A percentile compares a stretch with the other conserved stretches of the same genome.
Evolutionary conservation across 2,797 vertebrate species (phyloP).

Genomic region (Phyllotis vaccarum): DNA sequence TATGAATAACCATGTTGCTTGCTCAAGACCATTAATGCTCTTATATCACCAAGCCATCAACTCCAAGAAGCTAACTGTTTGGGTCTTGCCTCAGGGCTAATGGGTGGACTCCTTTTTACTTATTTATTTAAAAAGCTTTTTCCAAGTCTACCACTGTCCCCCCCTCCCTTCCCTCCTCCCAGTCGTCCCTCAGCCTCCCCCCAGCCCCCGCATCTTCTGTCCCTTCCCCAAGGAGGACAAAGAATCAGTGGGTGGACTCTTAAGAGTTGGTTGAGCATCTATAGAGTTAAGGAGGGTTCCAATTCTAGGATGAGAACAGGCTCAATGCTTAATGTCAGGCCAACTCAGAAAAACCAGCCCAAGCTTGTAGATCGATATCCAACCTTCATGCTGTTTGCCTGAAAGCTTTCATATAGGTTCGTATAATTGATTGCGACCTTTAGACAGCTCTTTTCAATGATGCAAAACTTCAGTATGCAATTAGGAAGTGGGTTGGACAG

Average conservation of each 20-base stretch:
- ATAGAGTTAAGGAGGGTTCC: background rate
- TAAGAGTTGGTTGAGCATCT: no score
- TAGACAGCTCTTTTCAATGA: background rate
- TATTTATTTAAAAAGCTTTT: no score
- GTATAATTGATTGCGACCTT: slow-evolving; percentile 2
- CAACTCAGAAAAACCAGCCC: background rate
- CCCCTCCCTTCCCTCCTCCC: no score
- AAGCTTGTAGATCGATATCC: background rate
- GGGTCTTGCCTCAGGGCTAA: background rate
- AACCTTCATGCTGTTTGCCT: background rate
- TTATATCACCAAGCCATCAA: rapidly evolving
- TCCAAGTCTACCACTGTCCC: no score
- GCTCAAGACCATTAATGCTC: background rate
- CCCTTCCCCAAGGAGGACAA: no score
- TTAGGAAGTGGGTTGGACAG: background rate
- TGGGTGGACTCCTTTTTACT: background rate
- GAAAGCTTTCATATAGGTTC: background rate
- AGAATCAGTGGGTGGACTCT: background rate
- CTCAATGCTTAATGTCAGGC: slow-evolving; percentile 42
- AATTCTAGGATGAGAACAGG: background rate
- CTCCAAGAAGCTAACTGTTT: background rate
- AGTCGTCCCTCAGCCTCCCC: no score
- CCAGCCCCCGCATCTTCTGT: no score
- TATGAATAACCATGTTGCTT: rapidly evolving
- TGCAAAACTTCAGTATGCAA: background rate